These are phyloP conservation scores for Podarcis raffonei DNA, from an alignment of 2,113 vertebrate genomes.

Conservation along the genomic window DNA sequence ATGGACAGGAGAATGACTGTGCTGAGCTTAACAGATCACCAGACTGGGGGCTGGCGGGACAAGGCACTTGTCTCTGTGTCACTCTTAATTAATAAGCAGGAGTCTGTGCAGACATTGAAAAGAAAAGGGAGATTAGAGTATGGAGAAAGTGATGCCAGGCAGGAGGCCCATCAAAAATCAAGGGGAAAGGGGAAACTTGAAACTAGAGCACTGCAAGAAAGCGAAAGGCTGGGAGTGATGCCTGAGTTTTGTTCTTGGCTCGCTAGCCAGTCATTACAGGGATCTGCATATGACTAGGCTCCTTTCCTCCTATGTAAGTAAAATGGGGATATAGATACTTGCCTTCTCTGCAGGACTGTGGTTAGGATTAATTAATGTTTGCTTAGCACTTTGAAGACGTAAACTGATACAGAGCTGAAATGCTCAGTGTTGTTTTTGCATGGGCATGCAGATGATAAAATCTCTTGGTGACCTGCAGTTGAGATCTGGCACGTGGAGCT, in stretches of 20 bases:
- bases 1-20: not conserved
- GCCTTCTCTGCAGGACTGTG: not conserved
- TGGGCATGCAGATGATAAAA: conserved; percentile 46
- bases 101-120: not conserved
- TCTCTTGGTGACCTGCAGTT: conserved; percentile 39
- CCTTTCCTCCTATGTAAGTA: not conserved
- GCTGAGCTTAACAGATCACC: not conserved
- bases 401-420: conserved; percentile 21
- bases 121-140: not conserved
- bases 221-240: accelerated
- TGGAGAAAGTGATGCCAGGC: not conserved
- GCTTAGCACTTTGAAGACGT: not conserved
- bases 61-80: not conserved
- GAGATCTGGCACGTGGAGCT: conserved; percentile 42
- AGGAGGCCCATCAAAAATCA: not conserved
- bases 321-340: not conserved
- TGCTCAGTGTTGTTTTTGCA: not conserved
- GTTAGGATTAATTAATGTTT: not conserved
- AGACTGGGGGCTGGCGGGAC: not conserved
- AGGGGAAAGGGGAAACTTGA: not conserved
- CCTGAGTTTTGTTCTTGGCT: not conserved
- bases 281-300: not conserved
- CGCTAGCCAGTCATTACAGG: accelerated
- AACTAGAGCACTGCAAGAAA: not conserved
- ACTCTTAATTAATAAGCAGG: not conserved